Evolutionary conservation across 2,797 vertebrate species (phyloP).

Genomic region (Podarcis siculus): DNA sequence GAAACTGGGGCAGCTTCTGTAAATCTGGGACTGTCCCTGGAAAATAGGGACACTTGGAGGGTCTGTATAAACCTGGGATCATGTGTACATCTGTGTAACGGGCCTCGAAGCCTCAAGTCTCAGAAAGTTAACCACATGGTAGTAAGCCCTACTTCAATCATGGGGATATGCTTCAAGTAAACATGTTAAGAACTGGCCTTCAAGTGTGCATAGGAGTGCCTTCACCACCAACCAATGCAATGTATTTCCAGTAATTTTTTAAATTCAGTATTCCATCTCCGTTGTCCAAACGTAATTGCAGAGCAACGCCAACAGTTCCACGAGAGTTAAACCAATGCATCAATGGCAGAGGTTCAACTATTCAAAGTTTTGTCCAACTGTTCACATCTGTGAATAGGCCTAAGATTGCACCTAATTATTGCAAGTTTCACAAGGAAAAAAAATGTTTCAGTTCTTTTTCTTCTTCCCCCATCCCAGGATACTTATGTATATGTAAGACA

Average conservation of each 20-base stretch:
- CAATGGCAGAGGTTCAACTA: background rate
- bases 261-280: background rate
- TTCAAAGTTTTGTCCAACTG: background rate
- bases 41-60: no score
- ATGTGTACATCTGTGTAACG: no score
- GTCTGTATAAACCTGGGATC: no score
- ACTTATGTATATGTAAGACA: slow-evolving; percentile 22
- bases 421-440: background rate
- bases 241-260: background rate
- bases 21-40: no score
- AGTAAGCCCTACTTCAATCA: background rate
- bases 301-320: background rate
- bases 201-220: background rate
- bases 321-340: background rate
- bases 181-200: background rate
- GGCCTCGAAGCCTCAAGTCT: no score
- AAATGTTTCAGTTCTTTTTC: background rate
- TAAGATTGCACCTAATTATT: background rate
- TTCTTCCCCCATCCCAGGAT: background rate
- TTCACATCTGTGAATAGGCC: background rate
- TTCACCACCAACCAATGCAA: no score
- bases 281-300: background rate
- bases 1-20: no score
- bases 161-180: slow-evolving; percentile 4
- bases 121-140: no score